phyloP scores from a whole-genome alignment of 1,140 invertebrate genomes.

The Teleogryllus occipitalis region DNA sequence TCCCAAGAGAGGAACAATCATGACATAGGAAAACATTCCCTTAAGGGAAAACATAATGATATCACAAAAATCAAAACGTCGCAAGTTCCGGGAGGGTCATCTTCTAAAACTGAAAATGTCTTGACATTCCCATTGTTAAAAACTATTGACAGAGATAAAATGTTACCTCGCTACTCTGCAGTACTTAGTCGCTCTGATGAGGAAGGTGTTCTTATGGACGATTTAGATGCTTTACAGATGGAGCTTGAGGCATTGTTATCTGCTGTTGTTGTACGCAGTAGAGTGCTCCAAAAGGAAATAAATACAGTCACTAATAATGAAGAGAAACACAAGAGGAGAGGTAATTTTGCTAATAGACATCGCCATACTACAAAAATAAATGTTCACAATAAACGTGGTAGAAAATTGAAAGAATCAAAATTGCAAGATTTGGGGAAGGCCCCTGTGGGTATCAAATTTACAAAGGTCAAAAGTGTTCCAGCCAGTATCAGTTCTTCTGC shows the following conservation, averaged over 20 bases:
- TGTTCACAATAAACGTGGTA: slow-evolving; percentile 12
- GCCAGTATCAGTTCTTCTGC: background rate
- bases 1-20: background rate
- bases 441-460: slow-evolving; percentile 16
- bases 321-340: slow-evolving; percentile 17
- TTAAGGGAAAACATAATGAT: background rate
- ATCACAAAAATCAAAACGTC: background rate
- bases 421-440: background rate
- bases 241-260: slow-evolving; percentile 83
- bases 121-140: slow-evolving; percentile 36
- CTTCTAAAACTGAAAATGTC: background rate
- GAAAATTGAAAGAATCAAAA: slow-evolving; percentile 19
- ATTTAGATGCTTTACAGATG: slow-evolving; percentile 74
- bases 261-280: slow-evolving; percentile 64
- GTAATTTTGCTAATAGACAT: slow-evolving; percentile 9
- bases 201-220: slow-evolving; percentile 64
- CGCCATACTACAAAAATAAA: background rate
- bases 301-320: slow-evolving; percentile 15
- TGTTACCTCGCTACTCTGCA: slow-evolving; percentile 44
- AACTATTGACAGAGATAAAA: slow-evolving; percentile 43
- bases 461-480: slow-evolving; percentile 21
- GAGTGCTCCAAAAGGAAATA: slow-evolving; percentile 43
- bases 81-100: background rate
- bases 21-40: background rate
- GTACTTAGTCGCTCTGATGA: slow-evolving; percentile 51